Evolutionary conservation across 2,888 invertebrate species (phyloP).

Genomic region (Drosophila incognita): DNA sequence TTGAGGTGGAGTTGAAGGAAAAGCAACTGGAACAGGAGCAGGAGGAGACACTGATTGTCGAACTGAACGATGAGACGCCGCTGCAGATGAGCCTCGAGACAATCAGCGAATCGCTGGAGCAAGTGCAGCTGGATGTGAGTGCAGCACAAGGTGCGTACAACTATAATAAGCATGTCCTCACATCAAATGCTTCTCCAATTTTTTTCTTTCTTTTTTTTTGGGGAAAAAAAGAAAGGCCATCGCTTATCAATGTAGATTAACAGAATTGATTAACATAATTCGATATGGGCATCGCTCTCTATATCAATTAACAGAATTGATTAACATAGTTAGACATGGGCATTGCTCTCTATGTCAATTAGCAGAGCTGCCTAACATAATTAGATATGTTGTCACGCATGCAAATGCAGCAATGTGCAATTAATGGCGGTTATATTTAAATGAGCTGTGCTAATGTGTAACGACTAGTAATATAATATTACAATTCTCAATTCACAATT

Average conservation of each 20-base stretch:
- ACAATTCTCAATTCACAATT: not conserved
- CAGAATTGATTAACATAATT: not conserved
- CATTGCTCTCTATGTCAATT: not conserved
- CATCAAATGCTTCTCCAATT: no score
- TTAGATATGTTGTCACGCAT: not conserved
- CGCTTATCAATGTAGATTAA: not conserved
- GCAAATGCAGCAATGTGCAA: not conserved
- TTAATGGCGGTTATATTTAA: not conserved
- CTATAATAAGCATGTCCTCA: not conserved
- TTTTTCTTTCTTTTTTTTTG: no score
- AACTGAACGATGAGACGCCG: conserved; percentile 8
- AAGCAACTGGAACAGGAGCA: not conserved
- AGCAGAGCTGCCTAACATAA: not conserved
- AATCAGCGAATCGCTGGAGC: conserved; percentile 32
- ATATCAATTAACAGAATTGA: not conserved
- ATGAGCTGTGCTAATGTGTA: not conserved
- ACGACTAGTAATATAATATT: not conserved
- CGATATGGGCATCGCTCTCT: not conserved
- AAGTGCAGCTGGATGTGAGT: conserved; percentile 39
- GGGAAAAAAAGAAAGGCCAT: not conserved
- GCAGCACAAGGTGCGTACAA: conserved; percentile 6
- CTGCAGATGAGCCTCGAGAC: conserved; percentile 30
- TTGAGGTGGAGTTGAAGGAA: not conserved
- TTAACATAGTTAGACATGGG: not conserved
- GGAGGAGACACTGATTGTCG: conserved; percentile 16